Evolutionary conservation across 2,888 invertebrate species (phyloP).

Genomic region (Conomelus anceps): DNA sequence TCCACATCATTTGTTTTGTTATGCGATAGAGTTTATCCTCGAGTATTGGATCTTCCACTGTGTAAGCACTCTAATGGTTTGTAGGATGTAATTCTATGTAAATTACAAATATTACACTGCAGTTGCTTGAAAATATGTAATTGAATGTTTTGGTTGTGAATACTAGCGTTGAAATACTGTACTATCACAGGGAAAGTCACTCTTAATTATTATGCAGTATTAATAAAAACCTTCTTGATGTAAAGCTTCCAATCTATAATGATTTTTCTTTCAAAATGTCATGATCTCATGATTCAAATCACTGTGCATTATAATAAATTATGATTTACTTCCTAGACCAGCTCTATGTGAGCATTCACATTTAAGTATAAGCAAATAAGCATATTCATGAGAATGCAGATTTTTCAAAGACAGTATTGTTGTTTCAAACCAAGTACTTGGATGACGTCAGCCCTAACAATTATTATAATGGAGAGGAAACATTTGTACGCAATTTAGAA

Average conservation of each 20-base stretch:
- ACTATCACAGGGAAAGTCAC: too few species aligned
- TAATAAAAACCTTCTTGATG: neutral
- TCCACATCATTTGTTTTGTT: too few species aligned
- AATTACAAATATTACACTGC: too few species aligned
- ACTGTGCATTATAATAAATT: neutral
- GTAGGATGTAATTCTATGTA: too few species aligned
- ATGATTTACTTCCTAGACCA: neutral
- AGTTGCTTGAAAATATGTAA: too few species aligned
- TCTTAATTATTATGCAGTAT: too few species aligned
- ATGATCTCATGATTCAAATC: neutral
- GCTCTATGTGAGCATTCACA: neutral
- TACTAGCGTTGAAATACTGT: too few species aligned
- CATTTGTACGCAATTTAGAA: neutral
- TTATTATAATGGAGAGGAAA: neutral
- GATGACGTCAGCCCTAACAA: neutral
- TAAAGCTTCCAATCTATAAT: neutral
- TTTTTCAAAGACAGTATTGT: neutral
- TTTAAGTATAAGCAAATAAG: neutral
- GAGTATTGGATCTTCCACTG: too few species aligned
- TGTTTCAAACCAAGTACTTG: neutral
- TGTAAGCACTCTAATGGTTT: too few species aligned
- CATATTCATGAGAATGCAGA: neutral
- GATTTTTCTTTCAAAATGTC: neutral
- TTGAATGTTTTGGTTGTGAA: too few species aligned
- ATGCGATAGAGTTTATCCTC: too few species aligned